A percentile compares a stretch with the other conserved stretches of the same genome.
These are phyloP conservation scores for Odobenus rosmarus DNA, from an alignment of 2,113 vertebrate species.

Conservation along the genomic window DNA sequence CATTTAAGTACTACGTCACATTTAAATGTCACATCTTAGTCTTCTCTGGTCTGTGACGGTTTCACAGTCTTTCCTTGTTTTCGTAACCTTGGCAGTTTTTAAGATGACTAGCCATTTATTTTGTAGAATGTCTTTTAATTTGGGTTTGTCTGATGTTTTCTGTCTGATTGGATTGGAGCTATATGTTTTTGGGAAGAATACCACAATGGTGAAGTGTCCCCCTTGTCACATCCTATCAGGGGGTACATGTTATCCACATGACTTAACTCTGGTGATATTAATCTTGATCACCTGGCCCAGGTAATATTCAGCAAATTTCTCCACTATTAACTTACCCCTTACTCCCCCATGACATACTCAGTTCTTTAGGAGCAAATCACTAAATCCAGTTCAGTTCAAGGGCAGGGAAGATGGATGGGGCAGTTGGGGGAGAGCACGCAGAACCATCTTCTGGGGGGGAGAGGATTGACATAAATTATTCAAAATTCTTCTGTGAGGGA, in stretches of 20 bases:
- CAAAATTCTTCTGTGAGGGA: not conserved
- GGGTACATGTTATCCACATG: not conserved
- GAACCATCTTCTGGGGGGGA: not conserved
- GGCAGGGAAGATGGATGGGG: rapidly evolving
- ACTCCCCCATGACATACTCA: too few species aligned
- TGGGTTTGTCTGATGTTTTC: not conserved
- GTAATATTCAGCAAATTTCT: not conserved
- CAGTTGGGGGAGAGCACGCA: not conserved
- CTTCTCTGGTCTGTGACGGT: not conserved
- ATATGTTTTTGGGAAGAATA: not conserved
- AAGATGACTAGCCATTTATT: not conserved
- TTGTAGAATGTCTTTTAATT: not conserved
- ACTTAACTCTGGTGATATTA: not conserved
- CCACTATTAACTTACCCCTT: not conserved
- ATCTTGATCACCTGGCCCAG: not conserved
- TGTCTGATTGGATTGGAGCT: not conserved
- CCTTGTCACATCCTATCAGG: not conserved
- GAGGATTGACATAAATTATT: not conserved
- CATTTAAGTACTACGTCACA: not conserved
- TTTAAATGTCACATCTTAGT: not conserved
- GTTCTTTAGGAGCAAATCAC: not conserved
- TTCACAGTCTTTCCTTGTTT: not conserved
- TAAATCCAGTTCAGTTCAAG: not conserved
- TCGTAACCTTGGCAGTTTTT: not conserved
- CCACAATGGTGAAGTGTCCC: not conserved